Conservation (phyloP, 2,113 vertebrate genomes). For the Proteles cristata region DNA sequence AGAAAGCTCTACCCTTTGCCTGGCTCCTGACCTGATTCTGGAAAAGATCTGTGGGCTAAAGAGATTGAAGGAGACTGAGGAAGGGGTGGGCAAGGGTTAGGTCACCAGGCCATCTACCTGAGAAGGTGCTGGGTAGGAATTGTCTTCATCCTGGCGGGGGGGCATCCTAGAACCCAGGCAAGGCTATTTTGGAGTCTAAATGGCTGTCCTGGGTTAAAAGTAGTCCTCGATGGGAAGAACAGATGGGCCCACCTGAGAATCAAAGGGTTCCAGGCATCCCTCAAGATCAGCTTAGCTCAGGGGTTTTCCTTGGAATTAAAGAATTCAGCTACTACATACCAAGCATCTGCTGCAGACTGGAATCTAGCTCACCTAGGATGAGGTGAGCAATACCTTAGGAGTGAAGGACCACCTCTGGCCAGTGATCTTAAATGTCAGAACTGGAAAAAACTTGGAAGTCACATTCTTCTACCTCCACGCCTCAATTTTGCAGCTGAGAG, state of each 20-base stretch:
- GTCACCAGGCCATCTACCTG: conserved; percentile 25
- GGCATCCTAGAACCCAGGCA: not conserved
- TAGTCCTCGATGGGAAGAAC: not conserved
- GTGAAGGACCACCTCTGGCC: conserved; percentile 12
- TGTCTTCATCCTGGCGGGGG: not conserved
- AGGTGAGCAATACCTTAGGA: not conserved
- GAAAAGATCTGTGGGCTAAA: conserved; percentile 24
- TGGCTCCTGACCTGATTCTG: conserved; percentile 40
- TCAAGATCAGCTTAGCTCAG: not conserved
- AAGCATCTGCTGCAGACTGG: not conserved
- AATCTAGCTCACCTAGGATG: not conserved
- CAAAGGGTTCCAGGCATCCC: not conserved
- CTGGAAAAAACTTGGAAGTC: conserved; percentile 28
- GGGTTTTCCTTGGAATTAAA: not conserved
- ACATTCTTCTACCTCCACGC: not conserved
- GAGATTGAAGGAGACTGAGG: not conserved
- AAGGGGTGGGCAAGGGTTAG: not conserved
- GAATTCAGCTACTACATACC: not conserved
- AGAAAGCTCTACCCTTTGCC: conserved; percentile 61
- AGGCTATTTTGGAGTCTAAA: conserved; percentile 12
- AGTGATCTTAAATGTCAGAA: not conserved
- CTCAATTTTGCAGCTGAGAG: conserved; percentile 25
- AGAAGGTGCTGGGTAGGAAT: not conserved
- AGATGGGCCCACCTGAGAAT: conserved; percentile 18
- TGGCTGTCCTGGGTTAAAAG: not conserved